These are phyloP conservation scores for Zaprionus inermis DNA, from an alignment of 1,140 invertebrate genomes.

Conservation along the genomic window DNA sequence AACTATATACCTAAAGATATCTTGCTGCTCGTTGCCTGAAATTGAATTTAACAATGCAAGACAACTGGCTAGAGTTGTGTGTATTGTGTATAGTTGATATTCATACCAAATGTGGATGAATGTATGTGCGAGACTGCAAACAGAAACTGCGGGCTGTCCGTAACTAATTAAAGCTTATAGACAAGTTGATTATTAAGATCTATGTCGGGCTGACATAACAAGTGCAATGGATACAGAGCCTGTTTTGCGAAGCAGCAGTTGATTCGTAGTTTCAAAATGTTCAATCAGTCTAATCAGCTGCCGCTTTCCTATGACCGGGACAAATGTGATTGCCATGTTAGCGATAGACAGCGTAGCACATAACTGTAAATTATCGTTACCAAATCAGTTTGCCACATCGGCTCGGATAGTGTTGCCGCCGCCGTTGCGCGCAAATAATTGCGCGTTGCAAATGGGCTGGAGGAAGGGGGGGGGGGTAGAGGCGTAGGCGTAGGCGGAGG, in stretches of 20 bases:
- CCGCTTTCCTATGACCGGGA: background rate
- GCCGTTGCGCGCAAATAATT: constrained; percentile 57
- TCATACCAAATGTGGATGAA: constrained; percentile 2
- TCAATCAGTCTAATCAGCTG: constrained; percentile 45
- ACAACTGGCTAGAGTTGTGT: constrained; percentile 13
- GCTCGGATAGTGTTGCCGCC: constrained; percentile 39
- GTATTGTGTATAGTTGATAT: constrained; percentile 1
- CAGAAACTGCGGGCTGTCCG: background rate
- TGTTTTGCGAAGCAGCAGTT: too few species aligned
- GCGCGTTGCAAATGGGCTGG: background rate
- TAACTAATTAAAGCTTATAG: background rate
- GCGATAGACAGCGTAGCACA: constrained; percentile 24
- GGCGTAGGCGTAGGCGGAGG: background rate
- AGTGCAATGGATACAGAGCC: too few species aligned
- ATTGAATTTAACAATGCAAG: constrained; percentile 17
- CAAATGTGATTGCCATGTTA: constrained; percentile 45
- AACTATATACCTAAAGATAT: too few species aligned
- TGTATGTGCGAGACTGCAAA: too few species aligned
- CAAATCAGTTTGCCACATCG: constrained; percentile 70
- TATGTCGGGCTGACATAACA: too few species aligned
- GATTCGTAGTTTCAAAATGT: constrained; percentile 6
- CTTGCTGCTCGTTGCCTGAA: too few species aligned
- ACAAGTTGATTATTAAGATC: background rate
- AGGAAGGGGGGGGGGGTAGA: background rate
- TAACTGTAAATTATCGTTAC: constrained; percentile 69